These are phyloP conservation scores for Peromyscus eremicus DNA, from an alignment of 2,797 vertebrate genomes.

Conservation along the genomic window DNA sequence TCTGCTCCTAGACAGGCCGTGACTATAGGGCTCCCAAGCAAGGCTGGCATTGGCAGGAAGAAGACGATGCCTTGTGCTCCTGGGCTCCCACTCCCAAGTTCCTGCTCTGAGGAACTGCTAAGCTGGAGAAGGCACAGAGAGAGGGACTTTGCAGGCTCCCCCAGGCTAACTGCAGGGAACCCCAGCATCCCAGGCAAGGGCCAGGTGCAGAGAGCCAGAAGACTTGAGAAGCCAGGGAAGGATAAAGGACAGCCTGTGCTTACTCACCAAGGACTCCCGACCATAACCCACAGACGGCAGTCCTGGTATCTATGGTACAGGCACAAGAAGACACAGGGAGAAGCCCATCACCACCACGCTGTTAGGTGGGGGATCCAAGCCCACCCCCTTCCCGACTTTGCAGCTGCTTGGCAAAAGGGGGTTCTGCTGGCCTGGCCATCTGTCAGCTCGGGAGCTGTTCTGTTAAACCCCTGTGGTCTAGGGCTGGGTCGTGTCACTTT, in stretches of 20 bases:
- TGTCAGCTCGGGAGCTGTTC: neutral
- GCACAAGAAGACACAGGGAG: neutral
- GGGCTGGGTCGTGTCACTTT: neutral
- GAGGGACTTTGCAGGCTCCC: neutral
- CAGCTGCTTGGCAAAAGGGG: neutral
- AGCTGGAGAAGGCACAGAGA: neutral
- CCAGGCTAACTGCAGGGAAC: neutral
- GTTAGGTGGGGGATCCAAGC: neutral
- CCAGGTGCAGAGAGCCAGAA: neutral
- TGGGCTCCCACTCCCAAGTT: neutral
- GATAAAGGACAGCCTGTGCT: neutral
- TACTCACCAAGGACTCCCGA: neutral
- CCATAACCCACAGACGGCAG: neutral
- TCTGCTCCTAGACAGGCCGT: neutral
- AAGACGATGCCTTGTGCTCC: neutral
- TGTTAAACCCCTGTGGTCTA: neutral
- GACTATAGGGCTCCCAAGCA: neutral
- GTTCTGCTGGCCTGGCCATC: fast-evolving
- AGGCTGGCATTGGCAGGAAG: neutral
- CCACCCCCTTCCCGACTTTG: neutral
- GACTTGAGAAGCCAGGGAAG: neutral
- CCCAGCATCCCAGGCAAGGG: neutral
- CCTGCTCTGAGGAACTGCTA: neutral
- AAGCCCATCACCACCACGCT: neutral
- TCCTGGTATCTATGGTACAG: neutral